Base-by-base conservation (phyloP, 2,797 vertebrate genomes). In the Scolopax rusticola region DNA sequence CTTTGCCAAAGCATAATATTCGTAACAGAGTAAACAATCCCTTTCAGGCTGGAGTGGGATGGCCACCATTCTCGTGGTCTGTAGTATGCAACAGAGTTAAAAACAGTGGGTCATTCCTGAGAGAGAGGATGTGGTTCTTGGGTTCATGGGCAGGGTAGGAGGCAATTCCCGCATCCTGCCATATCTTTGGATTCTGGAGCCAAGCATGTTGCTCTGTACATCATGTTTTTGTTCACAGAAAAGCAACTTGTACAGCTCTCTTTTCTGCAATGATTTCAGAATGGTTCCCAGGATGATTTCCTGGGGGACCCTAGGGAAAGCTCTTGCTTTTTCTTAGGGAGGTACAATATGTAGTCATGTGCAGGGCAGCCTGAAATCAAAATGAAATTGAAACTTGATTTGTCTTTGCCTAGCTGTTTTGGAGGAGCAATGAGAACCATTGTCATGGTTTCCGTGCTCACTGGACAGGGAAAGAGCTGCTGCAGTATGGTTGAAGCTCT, bases 71-170 rank as follows among this genome's bases (percentile, higher is more conserved):
- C 79, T 77, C 9, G 9, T 87, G 87, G 91, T 93, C 41, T 69
- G 73, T 60, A 86, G 89, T 48, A 86, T 56, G 51, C 77, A 90
- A 84, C 36, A 81, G 77, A 84, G 56, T 28, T 1, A 95, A 78
- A 90, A 94, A 17, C 73, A 84, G 67, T 28, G 50, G 69, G 63
- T 57, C 2, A 0, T 56, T 93, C 67, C 83, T 14, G 0, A 79
- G 70, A 73, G 90, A 67, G n/a, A 94, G 94, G 96, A 97, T 96
- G 94, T 97, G 94, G 95, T 93, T 95, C 91, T 86, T 86, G 95
- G 67, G 69, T 93, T 94, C 9, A 3, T 81, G 77, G 74, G 27
- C 74, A 87, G 88, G 75, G 75, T 92, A 68, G 92, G 89, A 96
- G 90, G 87, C 68, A 71, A 54, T 95, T 96, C 95, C 95, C 33